phyloP scores from a whole-genome alignment of 2,888 invertebrate genomes.

The Diabrotica balteata region DNA sequence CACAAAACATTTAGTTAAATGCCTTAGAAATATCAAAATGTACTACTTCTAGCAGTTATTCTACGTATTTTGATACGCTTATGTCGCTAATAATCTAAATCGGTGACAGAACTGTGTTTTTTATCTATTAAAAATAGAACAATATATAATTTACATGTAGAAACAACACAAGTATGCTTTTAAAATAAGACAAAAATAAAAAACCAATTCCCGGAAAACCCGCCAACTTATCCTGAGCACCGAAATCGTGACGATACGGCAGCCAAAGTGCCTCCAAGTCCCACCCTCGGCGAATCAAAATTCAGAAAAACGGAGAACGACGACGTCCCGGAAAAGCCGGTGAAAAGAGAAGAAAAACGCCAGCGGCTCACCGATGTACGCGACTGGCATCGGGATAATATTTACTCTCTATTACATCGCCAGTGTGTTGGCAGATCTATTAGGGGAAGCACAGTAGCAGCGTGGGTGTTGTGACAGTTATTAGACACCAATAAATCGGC shows the following conservation, averaged over 20 bases:
- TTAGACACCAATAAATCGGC: not conserved
- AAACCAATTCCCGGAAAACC: too few species aligned
- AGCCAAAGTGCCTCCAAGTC: constrained; percentile 41
- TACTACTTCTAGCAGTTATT: too few species aligned
- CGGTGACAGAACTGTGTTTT: too few species aligned
- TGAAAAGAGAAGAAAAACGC: constrained; percentile 38
- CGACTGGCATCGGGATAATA: constrained; percentile 52
- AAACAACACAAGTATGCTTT: too few species aligned
- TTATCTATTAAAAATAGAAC: too few species aligned
- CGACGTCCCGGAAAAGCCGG: constrained; percentile 16
- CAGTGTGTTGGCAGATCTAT: constrained; percentile 53
- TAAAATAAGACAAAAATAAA: too few species aligned
- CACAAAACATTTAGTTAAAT: too few species aligned
- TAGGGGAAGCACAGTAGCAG: constrained; percentile 39
- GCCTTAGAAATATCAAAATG: too few species aligned
- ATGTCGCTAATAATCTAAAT: too few species aligned
- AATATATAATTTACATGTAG: too few species aligned
- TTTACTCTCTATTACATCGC: constrained; percentile 54
- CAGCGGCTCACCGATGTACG: constrained; percentile 48
- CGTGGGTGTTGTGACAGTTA: constrained; percentile 10
- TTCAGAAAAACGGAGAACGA: constrained; percentile 38
- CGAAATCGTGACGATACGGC: constrained; percentile 38
- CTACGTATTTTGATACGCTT: too few species aligned
- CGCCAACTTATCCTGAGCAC: too few species aligned
- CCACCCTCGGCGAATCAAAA: constrained; percentile 49